Evolutionary conservation across 2,888 invertebrate species (phyloP), one percentile per base, ranked within the genome.

Genomic region (Ophonus ardosiacus): DNA sequence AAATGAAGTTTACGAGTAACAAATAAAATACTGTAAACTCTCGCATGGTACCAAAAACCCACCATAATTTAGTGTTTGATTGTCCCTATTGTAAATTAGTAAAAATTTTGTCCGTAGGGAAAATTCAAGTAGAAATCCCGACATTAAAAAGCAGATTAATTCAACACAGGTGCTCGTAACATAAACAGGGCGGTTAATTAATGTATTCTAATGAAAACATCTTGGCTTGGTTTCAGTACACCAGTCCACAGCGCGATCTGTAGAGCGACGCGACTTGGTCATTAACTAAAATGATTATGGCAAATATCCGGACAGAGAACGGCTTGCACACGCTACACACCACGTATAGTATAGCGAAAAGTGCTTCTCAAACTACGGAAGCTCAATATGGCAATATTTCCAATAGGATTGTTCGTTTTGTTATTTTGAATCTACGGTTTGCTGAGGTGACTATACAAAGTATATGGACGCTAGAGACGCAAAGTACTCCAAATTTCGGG

Each of bases 281-380:
- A 84, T 84, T 84, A 84, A 84, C 65, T 84, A 84, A 84, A 84
- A 63, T 84, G 84, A 84, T 84, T 84, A 84, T 84, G 76, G 84
- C 63, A 84, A 84, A 84, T 84, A 84, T 84, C 74, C 74, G 76
- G 38, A 61, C 51, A n/a, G 15, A 71, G 18, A 56, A 71, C 43
- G 43, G 10, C 43, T 51, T 5, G 31, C 31, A 13, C 43, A 51
- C 43, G 43, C 43, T 51, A 71, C 18, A 17, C 43, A 31, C 76
- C 51, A 7, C 18, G 13, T 31, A 31, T 31, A 31, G 31, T 31
- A 31, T 31, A 43, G 76, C 43, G 17, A 7, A 10, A 21, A 43
- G 38, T 51, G 56, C 38, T 51, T 51, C 43, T 10, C 43, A 51
- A 51, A 51, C 43, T 31, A 4, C 5, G 31, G 43, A 10, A 0